Evolutionary conservation across 2,113 vertebrate species (phyloP).

Genomic region (Pygathrix nemaeus): DNA sequence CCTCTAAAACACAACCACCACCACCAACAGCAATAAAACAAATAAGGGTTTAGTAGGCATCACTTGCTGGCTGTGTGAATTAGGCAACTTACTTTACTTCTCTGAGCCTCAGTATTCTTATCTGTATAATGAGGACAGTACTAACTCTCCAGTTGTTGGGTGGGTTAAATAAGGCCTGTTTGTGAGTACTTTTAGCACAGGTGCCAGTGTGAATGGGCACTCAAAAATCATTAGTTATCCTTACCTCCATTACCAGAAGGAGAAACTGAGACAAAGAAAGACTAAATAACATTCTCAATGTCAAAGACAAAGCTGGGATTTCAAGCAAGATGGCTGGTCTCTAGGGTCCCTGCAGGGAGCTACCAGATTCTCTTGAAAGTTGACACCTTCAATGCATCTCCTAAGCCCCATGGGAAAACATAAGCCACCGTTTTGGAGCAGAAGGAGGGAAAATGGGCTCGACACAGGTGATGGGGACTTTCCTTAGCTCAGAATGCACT

Average conservation of each 20-base stretch:
- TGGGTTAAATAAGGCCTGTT: not conserved
- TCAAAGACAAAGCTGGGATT: not conserved
- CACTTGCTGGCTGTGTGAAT: not conserved
- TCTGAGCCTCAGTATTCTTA: not conserved
- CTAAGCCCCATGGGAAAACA: not conserved
- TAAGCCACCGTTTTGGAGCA: not conserved
- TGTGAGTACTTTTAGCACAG: not conserved
- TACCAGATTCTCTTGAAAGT: not conserved
- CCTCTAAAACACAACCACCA: too few relatives aligned
- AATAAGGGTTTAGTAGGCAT: not conserved
- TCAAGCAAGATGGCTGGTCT: not conserved
- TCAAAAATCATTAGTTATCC: not conserved
- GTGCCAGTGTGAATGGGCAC: not conserved
- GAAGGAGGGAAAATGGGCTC: not conserved
- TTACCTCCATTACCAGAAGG: not conserved
- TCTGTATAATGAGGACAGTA: not conserved
- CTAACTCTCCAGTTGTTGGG: not conserved
- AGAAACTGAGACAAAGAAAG: not conserved
- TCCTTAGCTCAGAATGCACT: not conserved
- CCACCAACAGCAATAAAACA: not conserved
- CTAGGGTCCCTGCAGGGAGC: not conserved
- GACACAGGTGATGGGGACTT: not conserved
- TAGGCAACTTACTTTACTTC: not conserved
- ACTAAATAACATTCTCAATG: not conserved
- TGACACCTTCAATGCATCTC: not conserved